Base-by-base conservation (phyloP, 2,797 vertebrate species). In the Malacoraja senta region DNA sequence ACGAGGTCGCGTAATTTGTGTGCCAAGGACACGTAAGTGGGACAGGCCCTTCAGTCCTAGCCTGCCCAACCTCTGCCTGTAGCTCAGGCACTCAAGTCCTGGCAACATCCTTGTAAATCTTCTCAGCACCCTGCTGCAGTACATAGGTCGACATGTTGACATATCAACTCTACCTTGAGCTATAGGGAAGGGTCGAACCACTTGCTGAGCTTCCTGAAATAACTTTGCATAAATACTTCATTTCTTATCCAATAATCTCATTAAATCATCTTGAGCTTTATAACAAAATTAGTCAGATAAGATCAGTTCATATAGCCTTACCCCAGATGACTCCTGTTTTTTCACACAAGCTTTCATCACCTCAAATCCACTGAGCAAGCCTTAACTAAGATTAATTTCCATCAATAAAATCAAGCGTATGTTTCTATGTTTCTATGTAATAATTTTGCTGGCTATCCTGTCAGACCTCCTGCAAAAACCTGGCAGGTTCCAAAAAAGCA, bases 211-310 rank as follows among this genome's bases (percentile, higher is more conserved):
- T 93, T 99, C 98, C 93, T 97, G 97, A 95, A 98, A 98, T 84
- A 99, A 97, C 95, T 98, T 98, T 93, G 98, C 98, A 8, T 97
- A 96, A 97, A 98, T 96, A 93, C 97, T 98, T 95, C 98, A 98
- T 91, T 98, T 97, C 93, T 99, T 98, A 29, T 99, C 98, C 13
- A 98, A 98, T 94, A 99, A 94, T 94, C 99, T 98, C 26, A 98
- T 97, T 0, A 98, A 93, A 97, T 97, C 0, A 98, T 98, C 95
- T 99, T 99, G 93, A 99, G 92, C 95, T 99, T 99, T 2, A 97
- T 96, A 0, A 99, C 29, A 32, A 32, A 15, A 96, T 71, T 99
- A 98, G 2, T 99, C 98, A 95, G 97, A 98, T 91, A 99, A 95
- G 94, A 95, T 95, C 94, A 97, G 95, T 94, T 99, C 98, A 94